Percentiles rank a stretch among this genome's conserved stretches.
Evolutionary conservation across 2,797 vertebrate species (phyloP).

Genomic region (Jordanella pulchra): DNA sequence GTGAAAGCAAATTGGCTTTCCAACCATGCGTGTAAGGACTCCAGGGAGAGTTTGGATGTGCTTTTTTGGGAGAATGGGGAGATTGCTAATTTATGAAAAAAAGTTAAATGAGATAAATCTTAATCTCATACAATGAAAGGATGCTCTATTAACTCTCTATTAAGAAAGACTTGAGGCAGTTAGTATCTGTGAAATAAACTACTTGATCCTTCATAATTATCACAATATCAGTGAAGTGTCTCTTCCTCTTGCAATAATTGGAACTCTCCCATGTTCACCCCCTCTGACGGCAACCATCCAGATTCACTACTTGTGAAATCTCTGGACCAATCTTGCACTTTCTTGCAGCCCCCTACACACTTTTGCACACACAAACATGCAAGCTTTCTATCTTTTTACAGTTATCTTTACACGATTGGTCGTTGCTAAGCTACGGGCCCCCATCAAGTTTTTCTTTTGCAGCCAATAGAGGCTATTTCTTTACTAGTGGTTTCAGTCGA

Average conservation of each 20-base stretch:
- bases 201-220: slow-evolving; percentile 20
- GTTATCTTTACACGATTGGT: slow-evolving; percentile 67
- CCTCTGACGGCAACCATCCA: slow-evolving; percentile 56
- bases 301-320: slow-evolving; percentile 69
- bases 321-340: slow-evolving; percentile 71
- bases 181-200: slow-evolving; percentile 2
- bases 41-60: slow-evolving; percentile 8
- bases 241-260: slow-evolving; percentile 26
- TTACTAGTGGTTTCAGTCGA: slow-evolving; percentile 52
- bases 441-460: slow-evolving; percentile 52
- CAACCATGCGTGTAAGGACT: slow-evolving; percentile 12
- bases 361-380: slow-evolving; percentile 46
- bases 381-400: slow-evolving; percentile 70
- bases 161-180: slow-evolving; percentile 5
- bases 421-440: slow-evolving; percentile 79
- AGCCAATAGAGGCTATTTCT: slow-evolving; percentile 55
- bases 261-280: slow-evolving; percentile 32
- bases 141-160: neutral
- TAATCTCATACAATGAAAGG: neutral
- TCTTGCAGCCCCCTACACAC: slow-evolving; percentile 65
- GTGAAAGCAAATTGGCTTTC: slow-evolving; percentile 11
- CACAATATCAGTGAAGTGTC: slow-evolving; percentile 22
- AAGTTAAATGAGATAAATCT: slow-evolving; percentile 19
- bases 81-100: slow-evolving; percentile 11
- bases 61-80: neutral